Conservation (phyloP, 2,113 vertebrate genomes). For the Empidonax alnorum region DNA sequence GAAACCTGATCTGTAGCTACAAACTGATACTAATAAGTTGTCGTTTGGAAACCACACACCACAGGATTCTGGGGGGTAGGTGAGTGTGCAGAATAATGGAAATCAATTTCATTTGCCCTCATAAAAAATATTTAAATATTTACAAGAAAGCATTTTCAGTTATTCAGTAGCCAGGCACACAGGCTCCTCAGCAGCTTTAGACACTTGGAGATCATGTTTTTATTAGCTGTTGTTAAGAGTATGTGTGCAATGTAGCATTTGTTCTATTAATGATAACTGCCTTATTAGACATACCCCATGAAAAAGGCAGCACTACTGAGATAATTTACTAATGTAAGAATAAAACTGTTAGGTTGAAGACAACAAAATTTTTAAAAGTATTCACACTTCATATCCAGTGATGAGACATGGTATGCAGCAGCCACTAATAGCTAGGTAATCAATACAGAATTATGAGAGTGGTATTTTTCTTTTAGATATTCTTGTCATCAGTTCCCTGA, state of each 20-base stretch:
- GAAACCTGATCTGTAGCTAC: neutral
- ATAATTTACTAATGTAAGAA: neutral
- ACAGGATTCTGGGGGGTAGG: neutral
- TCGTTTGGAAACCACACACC: neutral
- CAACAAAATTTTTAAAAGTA: conserved; percentile 15
- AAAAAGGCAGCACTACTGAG: neutral
- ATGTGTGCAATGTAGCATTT: neutral
- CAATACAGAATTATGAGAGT: conserved; percentile 9
- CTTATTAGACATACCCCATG: neutral
- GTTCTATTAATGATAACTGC: neutral
- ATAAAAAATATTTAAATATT: neutral
- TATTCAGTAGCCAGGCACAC: neutral
- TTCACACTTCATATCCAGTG: neutral
- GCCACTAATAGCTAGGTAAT: neutral
- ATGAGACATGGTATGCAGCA: neutral
- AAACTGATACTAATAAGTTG: neutral
- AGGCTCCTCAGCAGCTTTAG: neutral
- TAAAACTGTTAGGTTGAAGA: conserved; percentile 21
- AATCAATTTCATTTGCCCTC: neutral
- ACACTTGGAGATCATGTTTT: neutral
- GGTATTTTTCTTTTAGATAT: neutral
- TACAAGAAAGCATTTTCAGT: neutral
- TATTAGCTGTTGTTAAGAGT: neutral
- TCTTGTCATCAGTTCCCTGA: neutral
- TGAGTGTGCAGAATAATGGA: neutral